Conservation (phyloP, 1,140 invertebrate species). For the Lithobius niger region DNA sequence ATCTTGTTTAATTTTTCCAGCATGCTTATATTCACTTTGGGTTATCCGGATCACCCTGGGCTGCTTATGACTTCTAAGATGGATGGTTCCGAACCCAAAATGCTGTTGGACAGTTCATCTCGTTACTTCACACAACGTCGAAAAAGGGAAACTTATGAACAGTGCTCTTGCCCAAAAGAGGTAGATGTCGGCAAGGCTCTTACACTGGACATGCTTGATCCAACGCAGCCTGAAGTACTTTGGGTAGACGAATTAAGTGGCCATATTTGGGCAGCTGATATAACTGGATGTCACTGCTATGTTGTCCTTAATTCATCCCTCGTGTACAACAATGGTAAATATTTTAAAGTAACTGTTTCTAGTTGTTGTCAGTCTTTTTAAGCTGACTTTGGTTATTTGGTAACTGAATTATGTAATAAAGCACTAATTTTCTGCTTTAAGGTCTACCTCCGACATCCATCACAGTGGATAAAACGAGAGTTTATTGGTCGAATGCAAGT, state of each 20-base stretch:
- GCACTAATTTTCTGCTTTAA: conserved; percentile 12
- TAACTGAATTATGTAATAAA: no score
- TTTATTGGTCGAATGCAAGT: conserved; percentile 38
- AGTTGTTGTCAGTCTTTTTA: no score
- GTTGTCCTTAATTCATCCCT: conserved; percentile 36
- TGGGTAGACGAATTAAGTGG: conserved; percentile 45
- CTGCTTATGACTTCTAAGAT: no score
- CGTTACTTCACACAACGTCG: no score
- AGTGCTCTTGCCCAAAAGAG: conserved; percentile 43
- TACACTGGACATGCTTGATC: conserved; percentile 47
- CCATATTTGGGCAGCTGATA: conserved; percentile 47
- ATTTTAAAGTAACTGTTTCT: no score
- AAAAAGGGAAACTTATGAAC: no score
- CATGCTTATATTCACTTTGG: no score
- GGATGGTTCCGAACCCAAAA: no score
- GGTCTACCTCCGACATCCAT: conserved; percentile 31
- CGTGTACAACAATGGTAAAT: not conserved
- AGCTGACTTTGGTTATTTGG: no score
- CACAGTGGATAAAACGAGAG: conserved; percentile 28
- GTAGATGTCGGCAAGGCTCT: conserved; percentile 45
- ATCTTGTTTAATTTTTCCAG: no score
- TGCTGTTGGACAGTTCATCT: no score
- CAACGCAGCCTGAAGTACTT: conserved; percentile 42
- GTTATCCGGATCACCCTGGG: no score
- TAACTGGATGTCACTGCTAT: conserved; percentile 50